These are phyloP conservation scores for Patagioenas fasciata DNA, from an alignment of 2,113 vertebrate genomes.

Conservation along the genomic window DNA sequence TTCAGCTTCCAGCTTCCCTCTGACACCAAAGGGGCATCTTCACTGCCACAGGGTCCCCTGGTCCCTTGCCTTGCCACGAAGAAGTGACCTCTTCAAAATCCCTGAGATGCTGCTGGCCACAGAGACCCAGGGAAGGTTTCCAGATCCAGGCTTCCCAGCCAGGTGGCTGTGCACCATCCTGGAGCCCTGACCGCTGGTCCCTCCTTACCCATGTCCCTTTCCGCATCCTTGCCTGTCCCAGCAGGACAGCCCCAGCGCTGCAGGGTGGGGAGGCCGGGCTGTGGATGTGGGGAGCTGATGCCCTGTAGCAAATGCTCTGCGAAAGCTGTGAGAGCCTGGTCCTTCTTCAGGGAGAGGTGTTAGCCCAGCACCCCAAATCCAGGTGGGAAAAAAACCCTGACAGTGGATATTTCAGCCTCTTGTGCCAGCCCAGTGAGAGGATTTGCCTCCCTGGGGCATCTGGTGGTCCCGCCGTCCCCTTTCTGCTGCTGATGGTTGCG, in stretches of 20 bases:
- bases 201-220: fast-evolving
- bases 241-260: neutral
- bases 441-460: neutral
- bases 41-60: neutral
- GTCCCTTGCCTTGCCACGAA: neutral
- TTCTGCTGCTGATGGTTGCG: neutral
- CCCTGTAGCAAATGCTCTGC: neutral
- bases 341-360: neutral
- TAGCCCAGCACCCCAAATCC: neutral
- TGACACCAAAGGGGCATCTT: too few relatives aligned
- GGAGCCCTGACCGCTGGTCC: neutral
- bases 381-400: neutral
- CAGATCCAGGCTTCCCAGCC: fast-evolving
- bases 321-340: neutral
- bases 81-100: neutral
- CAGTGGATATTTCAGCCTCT: neutral
- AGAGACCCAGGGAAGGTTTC: neutral
- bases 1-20: neutral
- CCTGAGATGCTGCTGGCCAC: neutral
- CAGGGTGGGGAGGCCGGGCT: neutral
- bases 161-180: neutral
- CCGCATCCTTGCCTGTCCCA: fast-evolving
- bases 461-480: neutral
- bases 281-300: neutral
- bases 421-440: neutral